Percentiles rank a stretch among this genome's conserved stretches.
phyloP scores from a whole-genome alignment of 92 coral and sea anemone species.

The Zoanthus sociatus region DNA sequence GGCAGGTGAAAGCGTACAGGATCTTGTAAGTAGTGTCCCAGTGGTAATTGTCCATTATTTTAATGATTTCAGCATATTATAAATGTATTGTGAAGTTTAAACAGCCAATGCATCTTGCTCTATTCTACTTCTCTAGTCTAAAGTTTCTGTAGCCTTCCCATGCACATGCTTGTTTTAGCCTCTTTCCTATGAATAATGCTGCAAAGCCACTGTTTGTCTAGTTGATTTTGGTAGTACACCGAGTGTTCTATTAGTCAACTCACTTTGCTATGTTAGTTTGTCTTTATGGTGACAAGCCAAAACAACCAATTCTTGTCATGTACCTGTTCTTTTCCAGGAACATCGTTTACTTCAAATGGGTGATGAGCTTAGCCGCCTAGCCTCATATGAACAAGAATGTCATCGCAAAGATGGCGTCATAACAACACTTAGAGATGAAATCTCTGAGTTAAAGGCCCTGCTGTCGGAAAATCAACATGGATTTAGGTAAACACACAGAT shows the following conservation, averaged over 20 bases:
- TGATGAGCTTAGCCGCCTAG: conserved; percentile 93
- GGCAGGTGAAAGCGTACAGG: conserved; percentile 12
- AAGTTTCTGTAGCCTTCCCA: not conserved
- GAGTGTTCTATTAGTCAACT: no score
- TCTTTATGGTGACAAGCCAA: not conserved
- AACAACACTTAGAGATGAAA: conserved; percentile 83
- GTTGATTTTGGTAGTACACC: not conserved
- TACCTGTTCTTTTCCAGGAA: conserved; percentile 52
- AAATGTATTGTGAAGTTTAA: no score
- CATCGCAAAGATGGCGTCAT: conserved; percentile 96
- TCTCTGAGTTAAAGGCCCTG: conserved; percentile 78
- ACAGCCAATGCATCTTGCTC: not conserved
- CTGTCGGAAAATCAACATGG: conserved; percentile 51
- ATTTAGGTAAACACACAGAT: conserved; percentile 58
- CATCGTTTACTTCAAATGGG: conserved; percentile 95
- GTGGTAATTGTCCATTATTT: not conserved
- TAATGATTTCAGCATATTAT: no score
- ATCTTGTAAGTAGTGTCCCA: conserved; percentile 13
- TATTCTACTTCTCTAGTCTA: not conserved
- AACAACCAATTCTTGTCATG: not conserved
- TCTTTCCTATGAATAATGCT: no score
- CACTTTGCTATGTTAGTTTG: no score
- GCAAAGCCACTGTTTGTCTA: not conserved
- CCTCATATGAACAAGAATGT: conserved; percentile 91
- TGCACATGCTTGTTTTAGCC: not conserved